phyloP scores from a whole-genome alignment of 2,797 vertebrate species.

The Kryptopterus vitreolus region DNA sequence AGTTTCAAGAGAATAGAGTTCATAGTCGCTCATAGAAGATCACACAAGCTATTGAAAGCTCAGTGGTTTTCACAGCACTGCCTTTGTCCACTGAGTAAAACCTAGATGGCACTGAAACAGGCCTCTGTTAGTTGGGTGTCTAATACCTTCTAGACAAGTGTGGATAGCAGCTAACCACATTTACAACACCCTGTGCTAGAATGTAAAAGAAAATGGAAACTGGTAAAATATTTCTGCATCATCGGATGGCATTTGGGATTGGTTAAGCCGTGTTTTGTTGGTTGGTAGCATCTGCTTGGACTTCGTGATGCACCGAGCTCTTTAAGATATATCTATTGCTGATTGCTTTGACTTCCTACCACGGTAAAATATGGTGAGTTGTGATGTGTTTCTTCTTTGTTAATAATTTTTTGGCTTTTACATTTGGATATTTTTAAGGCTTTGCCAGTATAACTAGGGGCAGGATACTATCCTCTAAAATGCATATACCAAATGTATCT shows the following conservation, averaged over 20 bases:
- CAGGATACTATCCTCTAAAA: no score
- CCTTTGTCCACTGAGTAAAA: slow-evolving; percentile 55
- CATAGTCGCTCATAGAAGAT: slow-evolving; percentile 56
- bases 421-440: background rate
- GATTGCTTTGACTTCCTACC: slow-evolving; percentile 11
- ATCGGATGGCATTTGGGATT: slow-evolving; percentile 36
- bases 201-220: slow-evolving; percentile 46
- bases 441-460: background rate
- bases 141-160: slow-evolving; percentile 30
- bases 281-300: slow-evolving; percentile 30
- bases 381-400: background rate
- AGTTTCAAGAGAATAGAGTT: slow-evolving; percentile 52
- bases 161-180: slow-evolving; percentile 47
- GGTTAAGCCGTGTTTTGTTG: slow-evolving; percentile 40
- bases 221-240: slow-evolving; percentile 42
- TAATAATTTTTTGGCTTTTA: background rate
- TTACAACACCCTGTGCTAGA: slow-evolving; percentile 46
- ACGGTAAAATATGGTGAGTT: slow-evolving; percentile 56
- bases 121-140: slow-evolving; percentile 38
- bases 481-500: no score
- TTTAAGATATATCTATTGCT: slow-evolving; percentile 28
- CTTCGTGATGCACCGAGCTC: slow-evolving; percentile 12
- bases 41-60: slow-evolving; percentile 51
- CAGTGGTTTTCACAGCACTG: slow-evolving; percentile 46
- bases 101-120: slow-evolving; percentile 54